Evolutionary conservation across 2,797 vertebrate species (phyloP), one percentile per base, ranked within the genome.

Genomic region (Oreonectes daqikongensis): DNA sequence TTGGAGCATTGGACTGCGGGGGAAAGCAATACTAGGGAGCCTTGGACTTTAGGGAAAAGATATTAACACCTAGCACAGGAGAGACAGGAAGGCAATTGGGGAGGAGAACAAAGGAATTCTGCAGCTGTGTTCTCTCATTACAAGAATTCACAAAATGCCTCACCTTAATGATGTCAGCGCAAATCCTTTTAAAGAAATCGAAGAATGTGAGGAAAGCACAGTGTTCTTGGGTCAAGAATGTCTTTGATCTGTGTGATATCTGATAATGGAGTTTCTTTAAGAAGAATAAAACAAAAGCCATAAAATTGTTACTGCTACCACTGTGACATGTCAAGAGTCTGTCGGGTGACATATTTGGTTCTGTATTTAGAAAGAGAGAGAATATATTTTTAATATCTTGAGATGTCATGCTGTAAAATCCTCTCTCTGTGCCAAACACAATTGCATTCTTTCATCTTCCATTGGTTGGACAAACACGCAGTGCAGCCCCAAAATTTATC

Each of bases 21-120:
- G 69, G 73, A 75, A 50, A 57, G 72, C 75, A 77, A 70, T 73
- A 66, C 78, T 55, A 52, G 67, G 68, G 72, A 82, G 75, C 26
- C 50, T 69, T 75, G 80, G 77, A 79, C 42, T 84, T 78, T 78
- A 67, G 77, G 67, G 69, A 63, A 50, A 79, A 79, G 50, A 74
- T 44, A 84, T 68, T 83, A 72, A 78, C 44, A 50, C 53, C 26
- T 2, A 59, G 38, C 28, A 55, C 65, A 53, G 24, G 59, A 38
- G 44, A 42, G 42, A 28, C 44, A 38, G 61, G 55, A 61, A 46
- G 77, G 46, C 26, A 50, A 35, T 26, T 17, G 18, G 8, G n/a
- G 17, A 24, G 18, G 14, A 40, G 71, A 38, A 75, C 48, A 69
- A 71, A 78, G 82, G 75, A 80, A 80, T 75, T 81, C 15, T 59